phyloP scores from a whole-genome alignment of 1,140 invertebrate species.

The Trissolcus basalis region DNA sequence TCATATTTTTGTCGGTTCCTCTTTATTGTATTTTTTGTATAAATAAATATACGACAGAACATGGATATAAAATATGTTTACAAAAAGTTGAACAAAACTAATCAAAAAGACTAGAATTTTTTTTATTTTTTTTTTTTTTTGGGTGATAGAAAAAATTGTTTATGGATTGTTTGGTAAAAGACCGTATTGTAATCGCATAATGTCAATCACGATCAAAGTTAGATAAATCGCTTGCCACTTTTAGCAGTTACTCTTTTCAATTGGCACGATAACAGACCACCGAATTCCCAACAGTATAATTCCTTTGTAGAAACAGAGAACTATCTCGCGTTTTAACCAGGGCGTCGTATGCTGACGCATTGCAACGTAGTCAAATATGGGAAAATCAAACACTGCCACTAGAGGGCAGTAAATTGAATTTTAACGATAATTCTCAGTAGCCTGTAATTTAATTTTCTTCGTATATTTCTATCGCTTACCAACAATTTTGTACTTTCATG shows the following conservation, averaged over 20 bases:
- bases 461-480: no score
- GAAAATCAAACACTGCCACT: slow-evolving; percentile 33
- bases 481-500: no score
- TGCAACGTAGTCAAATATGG: slow-evolving; percentile 17
- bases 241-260: slow-evolving; percentile 13
- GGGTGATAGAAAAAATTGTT: no score
- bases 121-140: no score
- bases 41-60: no score
- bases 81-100: no score
- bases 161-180: no score
- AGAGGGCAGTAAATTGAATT: neutral
- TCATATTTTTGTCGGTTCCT: neutral
- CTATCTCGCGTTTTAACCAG: slow-evolving; percentile 25
- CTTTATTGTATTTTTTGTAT: neutral
- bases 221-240: slow-evolving; percentile 34
- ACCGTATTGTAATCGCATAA: neutral
- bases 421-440: no score
- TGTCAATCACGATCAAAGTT: slow-evolving; percentile 28
- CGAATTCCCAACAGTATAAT: slow-evolving; percentile 26
- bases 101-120: no score
- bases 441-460: no score
- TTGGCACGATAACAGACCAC: slow-evolving; percentile 18
- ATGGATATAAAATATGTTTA: no score
- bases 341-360: slow-evolving; percentile 3
- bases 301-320: slow-evolving; percentile 20